These are phyloP conservation scores for Bhutanitis thaidina DNA, from an alignment of 2,888 invertebrate species.

Conservation along the genomic window DNA sequence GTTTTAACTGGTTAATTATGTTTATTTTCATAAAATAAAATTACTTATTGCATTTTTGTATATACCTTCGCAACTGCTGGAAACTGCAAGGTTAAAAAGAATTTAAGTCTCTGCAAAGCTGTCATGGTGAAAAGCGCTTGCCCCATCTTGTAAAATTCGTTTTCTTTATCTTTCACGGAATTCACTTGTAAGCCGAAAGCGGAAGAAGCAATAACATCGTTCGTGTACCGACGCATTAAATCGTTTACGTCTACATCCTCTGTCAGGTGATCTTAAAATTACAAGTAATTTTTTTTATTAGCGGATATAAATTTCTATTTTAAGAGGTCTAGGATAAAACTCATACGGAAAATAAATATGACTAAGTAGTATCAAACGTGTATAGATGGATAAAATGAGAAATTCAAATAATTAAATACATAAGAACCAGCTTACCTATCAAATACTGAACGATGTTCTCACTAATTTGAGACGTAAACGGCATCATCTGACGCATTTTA, in stretches of 20 bases:
- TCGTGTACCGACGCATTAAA: conserved; percentile 73
- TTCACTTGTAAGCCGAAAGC: conserved; percentile 79
- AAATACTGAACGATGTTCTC: conserved; percentile 46
- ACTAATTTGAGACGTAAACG: conserved; percentile 59
- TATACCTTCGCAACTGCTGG: conserved; percentile 43
- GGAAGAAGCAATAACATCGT: conserved; percentile 80
- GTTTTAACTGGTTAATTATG: too few species aligned
- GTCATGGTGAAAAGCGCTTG: conserved; percentile 40
- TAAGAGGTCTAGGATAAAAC: too few species aligned
- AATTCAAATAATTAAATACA: too few species aligned
- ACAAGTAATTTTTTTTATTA: too few species aligned
- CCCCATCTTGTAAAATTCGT: conserved; percentile 70
- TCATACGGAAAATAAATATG: too few species aligned
- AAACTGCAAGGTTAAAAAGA: conserved; percentile 32
- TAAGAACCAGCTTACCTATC: conserved; percentile 47
- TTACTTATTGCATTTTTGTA: too few species aligned
- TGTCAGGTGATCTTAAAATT: conserved; percentile 33
- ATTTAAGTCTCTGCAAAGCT: conserved; percentile 30
- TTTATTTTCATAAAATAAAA: too few species aligned
- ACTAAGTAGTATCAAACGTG: too few species aligned
- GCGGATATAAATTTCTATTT: too few species aligned
- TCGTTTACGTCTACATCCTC: conserved; percentile 64
- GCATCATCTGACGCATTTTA: conserved; percentile 77
- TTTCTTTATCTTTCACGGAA: conserved; percentile 71
- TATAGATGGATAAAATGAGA: too few species aligned